phyloP scores from a whole-genome alignment of 2,888 invertebrate species.

The Chrysotoxum bicinctum region DNA sequence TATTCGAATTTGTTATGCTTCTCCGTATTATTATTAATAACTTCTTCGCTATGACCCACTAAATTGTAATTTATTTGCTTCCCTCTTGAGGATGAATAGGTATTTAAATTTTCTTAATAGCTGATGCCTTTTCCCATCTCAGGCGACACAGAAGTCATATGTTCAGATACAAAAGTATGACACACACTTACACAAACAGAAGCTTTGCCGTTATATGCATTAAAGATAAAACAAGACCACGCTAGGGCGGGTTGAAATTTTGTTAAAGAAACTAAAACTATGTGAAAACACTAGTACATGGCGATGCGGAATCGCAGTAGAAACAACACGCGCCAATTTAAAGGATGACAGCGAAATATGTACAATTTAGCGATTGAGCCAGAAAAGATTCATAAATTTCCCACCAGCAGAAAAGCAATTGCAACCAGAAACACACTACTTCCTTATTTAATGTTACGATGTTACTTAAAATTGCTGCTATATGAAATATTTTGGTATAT shows the following conservation, averaged over 20 bases:
- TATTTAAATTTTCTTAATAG: neutral
- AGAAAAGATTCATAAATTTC: too few relatives aligned
- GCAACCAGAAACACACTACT: too few relatives aligned
- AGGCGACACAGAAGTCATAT: neutral
- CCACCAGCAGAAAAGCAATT: too few relatives aligned
- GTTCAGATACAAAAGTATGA: constrained; percentile 6
- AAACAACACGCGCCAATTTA: too few relatives aligned
- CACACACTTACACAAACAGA: neutral
- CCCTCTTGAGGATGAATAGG: constrained; percentile 38
- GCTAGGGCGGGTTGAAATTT: neutral
- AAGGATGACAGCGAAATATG: too few relatives aligned
- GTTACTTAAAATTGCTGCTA: too few relatives aligned
- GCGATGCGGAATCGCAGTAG: too few relatives aligned
- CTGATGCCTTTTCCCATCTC: neutral
- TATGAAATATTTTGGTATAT: too few relatives aligned
- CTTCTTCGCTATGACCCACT: constrained; percentile 39
- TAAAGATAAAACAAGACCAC: neutral
- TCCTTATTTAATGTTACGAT: too few relatives aligned
- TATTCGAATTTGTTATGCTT: neutral
- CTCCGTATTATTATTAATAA: neutral
- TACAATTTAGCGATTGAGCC: too few relatives aligned
- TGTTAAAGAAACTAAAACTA: neutral
- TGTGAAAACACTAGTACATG: neutral
- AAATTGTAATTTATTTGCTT: constrained; percentile 53
- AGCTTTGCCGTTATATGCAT: neutral